Conservation (phyloP, 2,113 vertebrate species). For the Cervus canadensis region DNA sequence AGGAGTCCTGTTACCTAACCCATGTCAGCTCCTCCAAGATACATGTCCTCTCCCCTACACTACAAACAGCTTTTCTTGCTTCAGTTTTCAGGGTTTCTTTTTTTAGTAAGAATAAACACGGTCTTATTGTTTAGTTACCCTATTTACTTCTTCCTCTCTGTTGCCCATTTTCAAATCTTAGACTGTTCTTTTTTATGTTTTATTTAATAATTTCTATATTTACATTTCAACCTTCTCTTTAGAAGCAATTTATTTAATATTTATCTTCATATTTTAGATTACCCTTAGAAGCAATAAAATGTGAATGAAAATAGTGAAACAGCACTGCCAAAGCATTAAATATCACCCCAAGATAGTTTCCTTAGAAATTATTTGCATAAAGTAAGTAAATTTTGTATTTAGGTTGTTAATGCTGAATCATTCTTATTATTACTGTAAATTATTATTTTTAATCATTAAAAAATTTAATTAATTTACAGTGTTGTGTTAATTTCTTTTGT, state of each 20-base stretch:
- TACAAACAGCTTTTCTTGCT: not conserved
- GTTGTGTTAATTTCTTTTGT: not conserved
- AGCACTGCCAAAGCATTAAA: not conserved
- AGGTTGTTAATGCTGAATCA: not conserved
- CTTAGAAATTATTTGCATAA: not conserved
- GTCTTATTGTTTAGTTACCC: not conserved
- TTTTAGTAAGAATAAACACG: not conserved
- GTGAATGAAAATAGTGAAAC: conserved; percentile 3
- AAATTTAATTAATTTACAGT: not conserved
- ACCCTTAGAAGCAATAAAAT: conserved; percentile 34
- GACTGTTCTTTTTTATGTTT: not conserved
- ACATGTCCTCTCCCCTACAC: not conserved
- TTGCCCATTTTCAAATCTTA: conserved; percentile 11
- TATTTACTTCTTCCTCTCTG: not conserved
- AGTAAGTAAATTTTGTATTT: not conserved
- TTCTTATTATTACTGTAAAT: not conserved
- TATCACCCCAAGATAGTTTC: not conserved
- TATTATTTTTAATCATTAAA: not conserved
- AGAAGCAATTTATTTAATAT: conserved; percentile 13
- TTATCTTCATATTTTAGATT: not conserved
- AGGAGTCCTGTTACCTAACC: not conserved
- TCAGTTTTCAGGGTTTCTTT: not conserved
- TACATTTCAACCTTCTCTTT: conserved; percentile 20
- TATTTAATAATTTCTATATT: not conserved
- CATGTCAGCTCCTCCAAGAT: not conserved